phyloP scores from a whole-genome alignment of 1,140 invertebrate genomes.

The Piezodorus guildinii region DNA sequence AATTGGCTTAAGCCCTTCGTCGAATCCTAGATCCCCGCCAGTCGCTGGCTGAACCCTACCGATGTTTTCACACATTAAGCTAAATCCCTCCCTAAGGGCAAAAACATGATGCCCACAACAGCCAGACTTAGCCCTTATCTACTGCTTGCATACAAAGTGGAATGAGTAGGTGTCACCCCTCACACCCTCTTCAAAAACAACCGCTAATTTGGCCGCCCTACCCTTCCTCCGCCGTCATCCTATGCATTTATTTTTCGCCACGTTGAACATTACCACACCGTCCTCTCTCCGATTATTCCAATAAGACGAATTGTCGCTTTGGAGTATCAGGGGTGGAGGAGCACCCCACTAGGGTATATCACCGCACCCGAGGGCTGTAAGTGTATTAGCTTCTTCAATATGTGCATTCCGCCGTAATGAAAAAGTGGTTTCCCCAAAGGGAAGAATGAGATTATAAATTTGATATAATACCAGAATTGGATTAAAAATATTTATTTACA shows the following conservation, averaged over 20 bases:
- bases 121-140: background rate
- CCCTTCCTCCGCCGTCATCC: background rate
- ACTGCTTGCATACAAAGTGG: slow-evolving; percentile 10
- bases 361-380: background rate
- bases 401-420: background rate
- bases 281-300: slow-evolving; percentile 1
- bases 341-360: background rate
- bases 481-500: background rate
- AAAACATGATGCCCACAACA: background rate
- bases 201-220: background rate
- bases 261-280: background rate
- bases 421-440: no score
- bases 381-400: slow-evolving; percentile 14
- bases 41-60: no score
- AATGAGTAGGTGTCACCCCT: background rate
- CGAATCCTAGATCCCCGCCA: no score
- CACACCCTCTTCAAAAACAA: background rate
- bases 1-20: no score
- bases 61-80: slow-evolving; percentile 10
- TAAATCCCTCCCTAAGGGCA: background rate
- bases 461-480: background rate
- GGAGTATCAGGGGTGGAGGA: background rate
- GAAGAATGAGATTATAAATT: background rate
- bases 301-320: slow-evolving; percentile 12
- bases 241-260: slow-evolving; percentile 13